These are phyloP conservation scores for Lomographa bimaculata DNA, from an alignment of 2,888 invertebrate genomes.

Conservation along the genomic window DNA sequence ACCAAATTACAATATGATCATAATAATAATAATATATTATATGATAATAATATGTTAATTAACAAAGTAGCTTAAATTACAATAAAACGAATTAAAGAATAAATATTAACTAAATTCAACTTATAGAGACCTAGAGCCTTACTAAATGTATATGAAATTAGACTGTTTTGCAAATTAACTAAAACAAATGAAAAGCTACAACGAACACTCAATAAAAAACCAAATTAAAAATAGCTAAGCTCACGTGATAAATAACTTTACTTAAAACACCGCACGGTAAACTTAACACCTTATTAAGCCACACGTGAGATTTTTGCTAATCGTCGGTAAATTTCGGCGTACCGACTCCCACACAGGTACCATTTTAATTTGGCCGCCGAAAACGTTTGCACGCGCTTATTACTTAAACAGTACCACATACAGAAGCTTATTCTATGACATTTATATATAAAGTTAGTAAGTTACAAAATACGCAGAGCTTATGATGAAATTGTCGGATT, in stretches of 20 bases:
- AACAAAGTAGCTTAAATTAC: too few relatives aligned
- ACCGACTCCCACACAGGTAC: slow-evolving; percentile 51
- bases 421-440: slow-evolving; percentile 2
- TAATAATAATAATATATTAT: too few relatives aligned
- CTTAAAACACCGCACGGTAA: slow-evolving; percentile 64
- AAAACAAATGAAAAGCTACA: too few relatives aligned
- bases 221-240: slow-evolving; percentile 23
- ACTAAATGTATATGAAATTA: too few relatives aligned
- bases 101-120: too few relatives aligned
- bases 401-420: not conserved
- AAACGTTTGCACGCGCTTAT: not conserved
- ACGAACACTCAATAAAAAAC: too few relatives aligned
- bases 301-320: slow-evolving; percentile 75
- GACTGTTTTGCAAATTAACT: too few relatives aligned
- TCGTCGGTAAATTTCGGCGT: slow-evolving; percentile 73
- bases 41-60: too few relatives aligned
- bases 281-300: slow-evolving; percentile 78
- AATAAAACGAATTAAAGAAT: too few relatives aligned
- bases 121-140: too few relatives aligned
- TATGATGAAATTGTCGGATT: slow-evolving; percentile 16
- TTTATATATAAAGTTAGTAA: slow-evolving; percentile 5
- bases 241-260: slow-evolving; percentile 63
- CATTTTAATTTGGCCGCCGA: slow-evolving; percentile 6
- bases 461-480: slow-evolving; percentile 5
- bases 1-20: too few relatives aligned